Evolutionary conservation across 2,113 vertebrate genomes (phyloP).

Genomic region (Phylloscopus trochilus): DNA sequence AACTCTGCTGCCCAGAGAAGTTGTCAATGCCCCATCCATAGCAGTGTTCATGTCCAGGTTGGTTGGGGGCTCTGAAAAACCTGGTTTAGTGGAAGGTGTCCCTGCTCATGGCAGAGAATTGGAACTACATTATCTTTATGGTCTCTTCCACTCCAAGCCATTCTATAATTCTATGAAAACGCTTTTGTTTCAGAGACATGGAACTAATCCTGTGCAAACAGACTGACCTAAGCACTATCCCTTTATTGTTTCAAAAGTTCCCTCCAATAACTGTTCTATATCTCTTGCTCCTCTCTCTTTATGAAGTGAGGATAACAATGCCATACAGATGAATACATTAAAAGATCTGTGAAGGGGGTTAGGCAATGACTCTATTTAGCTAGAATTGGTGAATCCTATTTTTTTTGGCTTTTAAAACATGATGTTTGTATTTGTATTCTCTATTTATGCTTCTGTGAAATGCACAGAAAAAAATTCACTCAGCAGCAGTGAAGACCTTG

Average conservation of each 20-base stretch:
- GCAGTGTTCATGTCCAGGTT: neutral
- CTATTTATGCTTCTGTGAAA: neutral
- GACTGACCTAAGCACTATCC: neutral
- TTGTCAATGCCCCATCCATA: accelerated
- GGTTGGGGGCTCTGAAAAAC: neutral
- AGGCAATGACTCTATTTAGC: neutral
- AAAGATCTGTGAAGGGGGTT: neutral
- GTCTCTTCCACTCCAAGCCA: neutral
- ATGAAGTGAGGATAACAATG: neutral
- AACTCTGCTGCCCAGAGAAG: neutral
- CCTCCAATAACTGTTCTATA: neutral
- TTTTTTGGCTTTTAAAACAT: neutral
- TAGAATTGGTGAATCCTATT: neutral
- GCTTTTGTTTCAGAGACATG: neutral
- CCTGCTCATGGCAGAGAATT: neutral
- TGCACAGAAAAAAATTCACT: neutral
- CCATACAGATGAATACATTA: neutral
- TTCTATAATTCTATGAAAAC: neutral
- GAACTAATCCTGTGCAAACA: neutral
- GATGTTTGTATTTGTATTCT: neutral
- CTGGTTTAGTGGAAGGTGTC: neutral
- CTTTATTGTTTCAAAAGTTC: neutral
- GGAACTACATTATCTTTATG: neutral
- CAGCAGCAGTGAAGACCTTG: neutral
- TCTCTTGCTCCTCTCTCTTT: neutral